Percentiles rank a stretch among this genome's conserved stretches.
These are phyloP conservation scores for Aldrovandia affinis DNA, from an alignment of 2,797 vertebrate species.

Conservation along the genomic window DNA sequence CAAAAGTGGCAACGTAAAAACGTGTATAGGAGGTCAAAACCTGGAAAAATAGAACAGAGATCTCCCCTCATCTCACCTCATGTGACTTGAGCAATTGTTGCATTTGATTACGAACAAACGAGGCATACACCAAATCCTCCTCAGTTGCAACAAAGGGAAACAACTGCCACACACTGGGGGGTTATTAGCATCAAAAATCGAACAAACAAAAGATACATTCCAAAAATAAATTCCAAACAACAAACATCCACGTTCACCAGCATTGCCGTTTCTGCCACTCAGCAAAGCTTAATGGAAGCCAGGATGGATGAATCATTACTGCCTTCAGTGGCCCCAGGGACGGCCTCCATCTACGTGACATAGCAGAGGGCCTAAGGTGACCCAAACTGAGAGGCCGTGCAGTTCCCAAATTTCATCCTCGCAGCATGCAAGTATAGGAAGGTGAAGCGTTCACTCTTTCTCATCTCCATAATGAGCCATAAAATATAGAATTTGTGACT, in stretches of 20 bases:
- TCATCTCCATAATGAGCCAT: background rate
- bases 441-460: background rate
- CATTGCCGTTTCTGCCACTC: background rate
- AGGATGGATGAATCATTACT: background rate
- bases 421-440: background rate
- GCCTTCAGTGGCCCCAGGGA: background rate
- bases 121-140: background rate
- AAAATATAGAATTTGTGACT: background rate
- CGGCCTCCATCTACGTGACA: background rate
- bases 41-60: background rate
- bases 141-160: background rate
- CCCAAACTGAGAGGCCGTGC: background rate
- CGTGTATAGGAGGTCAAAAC: background rate
- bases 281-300: background rate
- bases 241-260: background rate
- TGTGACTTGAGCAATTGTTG: background rate
- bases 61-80: background rate
- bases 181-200: background rate
- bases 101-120: background rate
- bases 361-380: background rate
- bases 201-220: background rate
- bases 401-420: background rate
- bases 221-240: background rate
- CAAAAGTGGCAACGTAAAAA: background rate
- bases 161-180: background rate